Base-by-base conservation (phyloP, 2,113 vertebrate genomes). In the Apeltes quadracus region DNA sequence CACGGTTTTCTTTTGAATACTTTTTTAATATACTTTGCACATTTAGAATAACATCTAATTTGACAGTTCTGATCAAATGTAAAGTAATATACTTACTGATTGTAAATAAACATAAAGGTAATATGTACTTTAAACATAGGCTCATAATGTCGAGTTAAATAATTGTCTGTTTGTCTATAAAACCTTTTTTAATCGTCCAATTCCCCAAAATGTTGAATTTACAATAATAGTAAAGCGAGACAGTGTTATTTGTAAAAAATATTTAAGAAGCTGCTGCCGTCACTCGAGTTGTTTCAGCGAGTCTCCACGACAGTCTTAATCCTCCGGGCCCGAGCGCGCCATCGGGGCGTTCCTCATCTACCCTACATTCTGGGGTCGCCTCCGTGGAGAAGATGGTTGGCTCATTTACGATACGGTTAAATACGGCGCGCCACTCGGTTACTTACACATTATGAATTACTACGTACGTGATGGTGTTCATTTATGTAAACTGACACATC, bases 331-430 rank as follows among this genome's bases (percentile, higher is more conserved):
- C 34, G 68, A 29, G 61, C 71, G 56, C 6, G 12, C 56, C 61
- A 67, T 50, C 25, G 4, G 48, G 56, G 32, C 13, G 15, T 27
- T 70, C 83, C 38, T 57, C 39, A 62, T 70, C 46, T 43, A 7
- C 61, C 85, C 81, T 71, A 56, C 65, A 65, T 81, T 77, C 74
- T 18, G 34, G 62, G 58, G 72, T 84, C 67, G 69, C 81, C 79
- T 78, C 73, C 81, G 73, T 48, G 15, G 77, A 74, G 75, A 87
- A 79, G 51, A 76, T 3, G 74, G 74, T 86, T 81, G 63, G 48
- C 62, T 84, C 80, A 61, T 81, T 83, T 72, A 56, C 63, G 68
- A 4, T 69, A 27, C 46, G 36, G 50, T 50, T 78, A 85, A 86
- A 84, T 87, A 84, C 67, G 39, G 61, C 0, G 0, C 2, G 1